Evolutionary conservation across 2,888 invertebrate species (phyloP).

Genomic region (Stratiomys singularior): DNA sequence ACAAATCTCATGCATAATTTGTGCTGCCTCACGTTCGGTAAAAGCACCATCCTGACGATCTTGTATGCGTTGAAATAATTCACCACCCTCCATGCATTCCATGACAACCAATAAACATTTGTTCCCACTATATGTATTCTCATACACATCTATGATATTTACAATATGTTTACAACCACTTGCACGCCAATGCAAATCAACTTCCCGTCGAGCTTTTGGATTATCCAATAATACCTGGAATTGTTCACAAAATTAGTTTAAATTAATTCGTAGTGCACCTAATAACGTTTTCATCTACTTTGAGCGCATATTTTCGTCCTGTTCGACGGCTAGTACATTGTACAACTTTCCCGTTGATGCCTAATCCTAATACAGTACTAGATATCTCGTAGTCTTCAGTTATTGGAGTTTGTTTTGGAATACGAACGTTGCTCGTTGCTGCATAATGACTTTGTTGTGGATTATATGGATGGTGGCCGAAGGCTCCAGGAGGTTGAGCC

Average conservation of each 20-base stretch:
- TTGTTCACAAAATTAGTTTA: too few relatives aligned
- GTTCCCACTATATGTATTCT: slow-evolving; percentile 92
- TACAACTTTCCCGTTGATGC: slow-evolving; percentile 98
- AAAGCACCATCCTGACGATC: slow-evolving; percentile 94
- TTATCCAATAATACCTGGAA: slow-evolving; percentile 88
- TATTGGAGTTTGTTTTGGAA: slow-evolving; percentile 81
- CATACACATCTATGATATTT: slow-evolving; percentile 89
- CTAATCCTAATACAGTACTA: slow-evolving; percentile 92
- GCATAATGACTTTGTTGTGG: not conserved
- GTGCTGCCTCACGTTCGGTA: slow-evolving; percentile 94
- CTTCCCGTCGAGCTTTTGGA: slow-evolving; percentile 91
- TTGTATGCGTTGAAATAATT: slow-evolving; percentile 96
- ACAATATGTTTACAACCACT: slow-evolving; percentile 94
- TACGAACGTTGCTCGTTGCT: slow-evolving; percentile 2
- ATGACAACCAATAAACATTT: slow-evolving; percentile 97
- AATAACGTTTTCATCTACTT: slow-evolving; percentile 70
- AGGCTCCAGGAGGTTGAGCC: slow-evolving; percentile 21
- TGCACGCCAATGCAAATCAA: slow-evolving; percentile 94
- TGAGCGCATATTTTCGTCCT: slow-evolving; percentile 87
- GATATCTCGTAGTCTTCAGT: slow-evolving; percentile 93
- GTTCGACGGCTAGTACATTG: slow-evolving; percentile 86
- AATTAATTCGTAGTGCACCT: too few relatives aligned
- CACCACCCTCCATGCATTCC: slow-evolving; percentile 99
- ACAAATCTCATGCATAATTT: slow-evolving; percentile 96
- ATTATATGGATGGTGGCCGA: not conserved